phyloP scores from a whole-genome alignment of 1,140 invertebrate genomes.

The Sycophila sp. region DNA sequence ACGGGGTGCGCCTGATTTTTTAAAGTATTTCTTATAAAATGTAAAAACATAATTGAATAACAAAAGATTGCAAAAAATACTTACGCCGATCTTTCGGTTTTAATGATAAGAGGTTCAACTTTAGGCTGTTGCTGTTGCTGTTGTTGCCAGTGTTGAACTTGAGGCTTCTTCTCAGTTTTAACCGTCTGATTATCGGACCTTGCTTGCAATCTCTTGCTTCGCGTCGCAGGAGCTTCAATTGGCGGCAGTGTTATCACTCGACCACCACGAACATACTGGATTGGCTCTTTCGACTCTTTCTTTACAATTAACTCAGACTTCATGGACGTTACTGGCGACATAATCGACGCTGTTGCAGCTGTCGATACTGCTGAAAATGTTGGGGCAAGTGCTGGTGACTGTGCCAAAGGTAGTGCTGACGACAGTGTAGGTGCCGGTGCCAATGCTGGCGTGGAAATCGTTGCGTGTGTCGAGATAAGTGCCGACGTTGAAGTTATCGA shows the following conservation, averaged over 20 bases:
- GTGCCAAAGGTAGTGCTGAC: neutral
- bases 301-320: neutral
- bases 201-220: constrained; percentile 65
- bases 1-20: constrained; percentile 11
- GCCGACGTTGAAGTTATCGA: no score
- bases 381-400: neutral
- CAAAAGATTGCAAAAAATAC: constrained; percentile 7
- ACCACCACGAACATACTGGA: constrained; percentile 78
- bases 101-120: constrained; percentile 27
- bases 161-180: constrained; percentile 27
- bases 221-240: constrained; percentile 80
- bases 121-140: constrained; percentile 1
- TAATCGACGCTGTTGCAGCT: no score
- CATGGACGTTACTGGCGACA: no score
- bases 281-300: constrained; percentile 66
- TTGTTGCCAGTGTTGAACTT: neutral
- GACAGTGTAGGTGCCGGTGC: neutral
- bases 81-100: constrained; percentile 34
- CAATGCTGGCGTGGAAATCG: no score
- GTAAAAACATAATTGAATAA: neutral
- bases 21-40: neutral
- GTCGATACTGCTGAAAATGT: neutral
- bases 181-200: constrained; percentile 47
- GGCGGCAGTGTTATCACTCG: constrained; percentile 79
- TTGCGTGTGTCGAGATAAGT: no score